These are phyloP conservation scores for Odontophorus gujanensis DNA, from an alignment of 2,113 vertebrate species.

Conservation along the genomic window DNA sequence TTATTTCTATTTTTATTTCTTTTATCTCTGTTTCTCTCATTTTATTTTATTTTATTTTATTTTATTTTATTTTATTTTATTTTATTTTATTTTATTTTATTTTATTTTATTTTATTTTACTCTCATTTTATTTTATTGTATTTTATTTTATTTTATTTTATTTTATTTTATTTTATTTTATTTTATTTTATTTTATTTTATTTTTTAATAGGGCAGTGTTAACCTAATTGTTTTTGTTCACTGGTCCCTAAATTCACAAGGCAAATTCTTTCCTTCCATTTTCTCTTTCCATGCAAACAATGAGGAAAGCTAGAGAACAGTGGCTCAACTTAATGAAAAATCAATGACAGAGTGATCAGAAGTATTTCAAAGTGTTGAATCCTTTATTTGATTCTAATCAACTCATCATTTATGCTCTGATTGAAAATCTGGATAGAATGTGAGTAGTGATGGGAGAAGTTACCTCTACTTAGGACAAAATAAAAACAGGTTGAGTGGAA, in stretches of 20 bases:
- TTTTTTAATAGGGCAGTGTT: not conserved
- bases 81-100: too few relatives aligned
- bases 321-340: slow-evolving; percentile 7
- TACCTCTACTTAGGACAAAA: not conserved
- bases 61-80: too few relatives aligned
- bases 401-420: not conserved
- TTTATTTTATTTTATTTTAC: not conserved
- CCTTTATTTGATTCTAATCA: slow-evolving; percentile 35
- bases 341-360: not conserved
- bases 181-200: not conserved
- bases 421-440: slow-evolving; percentile 5
- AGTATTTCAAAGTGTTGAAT: slow-evolving; percentile 23
- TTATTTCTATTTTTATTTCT: not conserved
- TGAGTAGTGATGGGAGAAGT: not conserved
- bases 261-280: not conserved
- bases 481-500: not conserved
- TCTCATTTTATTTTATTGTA: not conserved
- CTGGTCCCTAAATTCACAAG: not conserved
- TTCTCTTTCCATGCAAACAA: not conserved
- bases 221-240: not conserved
- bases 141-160: too few relatives aligned
- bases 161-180: too few relatives aligned
- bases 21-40: not conserved
- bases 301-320: not conserved
- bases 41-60: too few relatives aligned